These are phyloP conservation scores for Silurus lanzhouensis DNA, from an alignment of 2,797 vertebrate species.

Conservation along the genomic window DNA sequence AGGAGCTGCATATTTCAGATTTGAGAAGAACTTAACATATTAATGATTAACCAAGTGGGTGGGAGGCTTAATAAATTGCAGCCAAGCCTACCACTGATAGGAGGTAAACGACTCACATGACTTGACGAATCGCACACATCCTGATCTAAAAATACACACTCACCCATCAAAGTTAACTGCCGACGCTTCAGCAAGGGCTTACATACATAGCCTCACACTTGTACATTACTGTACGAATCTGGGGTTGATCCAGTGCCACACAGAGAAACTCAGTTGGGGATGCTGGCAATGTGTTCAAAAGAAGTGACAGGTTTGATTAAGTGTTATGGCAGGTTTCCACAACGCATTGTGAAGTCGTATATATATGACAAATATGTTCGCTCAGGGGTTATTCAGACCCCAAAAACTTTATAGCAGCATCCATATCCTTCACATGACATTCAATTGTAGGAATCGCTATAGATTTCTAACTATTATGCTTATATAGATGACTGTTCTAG, in stretches of 20 bases:
- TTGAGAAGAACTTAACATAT: conserved; percentile 28
- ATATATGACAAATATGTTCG: conserved; percentile 61
- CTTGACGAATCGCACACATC: conserved; percentile 35
- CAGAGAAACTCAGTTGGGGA: conserved; percentile 43
- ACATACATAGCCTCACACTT: conserved; percentile 47
- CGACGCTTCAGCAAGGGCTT: conserved; percentile 58
- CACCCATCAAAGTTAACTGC: conserved; percentile 61
- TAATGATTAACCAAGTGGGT: conserved; percentile 38
- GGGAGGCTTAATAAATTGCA: conserved; percentile 19
- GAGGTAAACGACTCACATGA: conserved; percentile 48
- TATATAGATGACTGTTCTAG: neutral
- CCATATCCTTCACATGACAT: neutral
- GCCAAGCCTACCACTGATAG: conserved; percentile 39
- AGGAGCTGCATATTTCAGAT: neutral
- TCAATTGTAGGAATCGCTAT: neutral
- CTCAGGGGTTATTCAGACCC: conserved; percentile 48
- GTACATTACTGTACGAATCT: conserved; percentile 53
- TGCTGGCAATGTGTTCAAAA: conserved; percentile 51
- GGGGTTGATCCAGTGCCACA: conserved; percentile 56
- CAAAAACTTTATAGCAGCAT: conserved; percentile 60
- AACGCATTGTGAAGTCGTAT: conserved; percentile 69
- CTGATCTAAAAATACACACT: conserved; percentile 46
- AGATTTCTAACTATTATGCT: neutral
- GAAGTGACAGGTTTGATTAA: conserved; percentile 61
- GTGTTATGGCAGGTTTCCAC: conserved; percentile 74